A percentile compares a stretch with the other conserved stretches of the same genome.
These are phyloP conservation scores for Nephrotoma guestfalica DNA, from an alignment of 2,888 invertebrate genomes.

Conservation along the genomic window DNA sequence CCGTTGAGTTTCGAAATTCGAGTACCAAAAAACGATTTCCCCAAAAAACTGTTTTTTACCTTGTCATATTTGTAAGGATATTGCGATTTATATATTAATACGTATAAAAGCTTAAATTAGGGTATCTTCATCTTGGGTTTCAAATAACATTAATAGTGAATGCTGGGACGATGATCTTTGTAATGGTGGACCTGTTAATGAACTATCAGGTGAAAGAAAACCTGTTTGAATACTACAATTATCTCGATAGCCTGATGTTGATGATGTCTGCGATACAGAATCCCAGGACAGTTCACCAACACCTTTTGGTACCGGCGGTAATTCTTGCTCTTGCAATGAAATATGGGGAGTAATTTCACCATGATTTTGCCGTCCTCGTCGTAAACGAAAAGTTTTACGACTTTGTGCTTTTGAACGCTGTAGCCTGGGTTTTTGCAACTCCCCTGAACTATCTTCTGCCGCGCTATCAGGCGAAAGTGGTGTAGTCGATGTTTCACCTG, in stretches of 20 bases:
- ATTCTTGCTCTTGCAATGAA: slow-evolving; percentile 17
- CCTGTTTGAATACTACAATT: slow-evolving; percentile 42
- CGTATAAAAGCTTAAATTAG: slow-evolving; percentile 43
- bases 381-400: slow-evolving; percentile 79
- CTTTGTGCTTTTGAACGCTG: slow-evolving; percentile 90
- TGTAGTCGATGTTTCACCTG: slow-evolving; percentile 63
- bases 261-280: slow-evolving; percentile 69
- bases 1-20: no score
- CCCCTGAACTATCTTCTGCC: slow-evolving; percentile 50
- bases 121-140: slow-evolving; percentile 74
- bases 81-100: neutral
- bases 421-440: slow-evolving; percentile 46
- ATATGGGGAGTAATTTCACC: slow-evolving; percentile 33
- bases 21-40: no score
- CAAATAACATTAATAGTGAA: slow-evolving; percentile 59
- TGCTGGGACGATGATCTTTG: slow-evolving; percentile 60
- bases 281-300: slow-evolving; percentile 62
- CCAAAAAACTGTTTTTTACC: no score
- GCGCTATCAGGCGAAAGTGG: slow-evolving; percentile 61
- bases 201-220: slow-evolving; percentile 33
- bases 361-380: slow-evolving; percentile 58
- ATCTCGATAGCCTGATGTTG: slow-evolving; percentile 69
- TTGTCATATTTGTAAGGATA: no score
- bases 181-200: slow-evolving; percentile 48
- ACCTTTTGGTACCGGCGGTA: slow-evolving; percentile 23